Base-by-base conservation (phyloP, 2,113 vertebrate species). In the Thunnus maccoyii region DNA sequence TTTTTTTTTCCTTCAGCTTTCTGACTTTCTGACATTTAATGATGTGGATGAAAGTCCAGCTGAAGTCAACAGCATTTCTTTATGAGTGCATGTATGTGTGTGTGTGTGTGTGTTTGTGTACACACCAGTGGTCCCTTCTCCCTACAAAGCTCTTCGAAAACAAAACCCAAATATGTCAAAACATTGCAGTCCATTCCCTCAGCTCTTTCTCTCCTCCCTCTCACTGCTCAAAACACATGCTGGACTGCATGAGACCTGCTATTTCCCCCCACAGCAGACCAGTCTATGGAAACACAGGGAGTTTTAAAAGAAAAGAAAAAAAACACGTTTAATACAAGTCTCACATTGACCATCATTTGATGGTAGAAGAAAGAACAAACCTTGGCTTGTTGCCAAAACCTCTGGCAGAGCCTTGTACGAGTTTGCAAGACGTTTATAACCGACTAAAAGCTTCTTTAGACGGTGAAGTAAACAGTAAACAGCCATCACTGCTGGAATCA, bases 401-500 rank as follows among this genome's bases (percentile, higher is more conserved):
- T 15, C n/a, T 57, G 41, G 44, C 44, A 25, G 15, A 51, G 72
- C 41, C 0, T 1, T 5, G 14, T 2, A 9, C 50, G 30, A 20
- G 41, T n/a, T 15, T 46, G 22, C 56, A 70, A 12, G 27, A 16
- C 13, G 47, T 18, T 0, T 78, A 16, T 9, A 55, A 10, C 15
- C 61, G 48, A 44, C 11, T 44, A 58, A 47, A 71, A 0, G 10
- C 25, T 3, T 27, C 56, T 67, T n/a, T 6, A 5, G 30, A 11
- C 30, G 57, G 9, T 3, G 17, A 52, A 69, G 47, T n/a, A 47
- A 63, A 69, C 68, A 76, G 30, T 44, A 41, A 41, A 41, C 36
- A 41, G 16, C 60, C 75, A 56, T 62, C 78, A 46, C 63, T 47
- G 69, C 87, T 65, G 41, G 67, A 86, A 72, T 77, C 62, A 52